Conservation (phyloP, 2,797 vertebrate genomes). For the Thunnus albacares region DNA sequence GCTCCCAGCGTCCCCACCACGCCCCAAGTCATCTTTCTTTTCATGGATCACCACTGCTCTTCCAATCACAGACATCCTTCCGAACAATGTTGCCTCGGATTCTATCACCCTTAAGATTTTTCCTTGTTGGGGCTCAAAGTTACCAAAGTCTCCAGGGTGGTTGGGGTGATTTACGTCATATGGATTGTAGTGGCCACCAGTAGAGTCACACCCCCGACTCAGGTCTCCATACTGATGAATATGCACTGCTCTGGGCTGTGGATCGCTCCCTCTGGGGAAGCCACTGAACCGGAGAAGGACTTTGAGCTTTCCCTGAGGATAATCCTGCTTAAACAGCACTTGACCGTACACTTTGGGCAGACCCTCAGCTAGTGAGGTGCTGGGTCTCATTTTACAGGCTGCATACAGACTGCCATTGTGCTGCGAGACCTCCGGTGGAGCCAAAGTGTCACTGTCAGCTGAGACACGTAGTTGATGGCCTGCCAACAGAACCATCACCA, state of each 20-base stretch:
- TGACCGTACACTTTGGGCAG: slow-evolving; percentile 88
- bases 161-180: slow-evolving; percentile 84
- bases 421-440: slow-evolving; percentile 75
- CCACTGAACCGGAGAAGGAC: slow-evolving; percentile 87
- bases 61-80: slow-evolving; percentile 86
- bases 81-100: slow-evolving; percentile 86
- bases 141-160: slow-evolving; percentile 96
- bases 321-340: slow-evolving; percentile 89
- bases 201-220: slow-evolving; percentile 89
- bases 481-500: slow-evolving; percentile 69
- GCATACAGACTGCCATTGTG: slow-evolving; percentile 87
- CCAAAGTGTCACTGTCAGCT: slow-evolving; percentile 21
- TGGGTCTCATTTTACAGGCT: slow-evolving; percentile 87
- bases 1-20: slow-evolving; percentile 90
- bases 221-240: slow-evolving; percentile 93
- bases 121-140: slow-evolving; percentile 88
- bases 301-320: slow-evolving; percentile 80
- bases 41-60: slow-evolving; percentile 93
- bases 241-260: slow-evolving; percentile 89
- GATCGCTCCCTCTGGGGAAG: slow-evolving; percentile 76
- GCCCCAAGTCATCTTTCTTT: slow-evolving; percentile 91
- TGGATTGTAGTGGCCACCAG: slow-evolving; percentile 94
- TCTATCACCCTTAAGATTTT: slow-evolving; percentile 78
- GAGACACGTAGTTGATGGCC: slow-evolving; percentile 46
- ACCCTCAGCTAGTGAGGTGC: slow-evolving; percentile 72